Evolutionary conservation across 2,888 invertebrate genomes (phyloP).

Genomic region (Standfussiana lucernea): DNA sequence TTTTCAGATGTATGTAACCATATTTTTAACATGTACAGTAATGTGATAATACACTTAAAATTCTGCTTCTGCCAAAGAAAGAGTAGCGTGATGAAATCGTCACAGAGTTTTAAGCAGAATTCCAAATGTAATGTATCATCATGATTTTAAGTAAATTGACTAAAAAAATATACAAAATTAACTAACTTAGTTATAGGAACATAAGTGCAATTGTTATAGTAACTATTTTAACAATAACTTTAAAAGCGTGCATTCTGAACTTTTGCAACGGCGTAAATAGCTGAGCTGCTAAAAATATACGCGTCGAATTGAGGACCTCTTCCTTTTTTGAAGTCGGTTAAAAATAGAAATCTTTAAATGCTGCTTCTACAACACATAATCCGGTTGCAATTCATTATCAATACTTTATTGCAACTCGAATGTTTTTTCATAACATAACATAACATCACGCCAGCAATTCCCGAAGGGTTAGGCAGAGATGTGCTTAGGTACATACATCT

Average conservation of each 20-base stretch:
- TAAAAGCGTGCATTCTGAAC: background rate
- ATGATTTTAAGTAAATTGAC: constrained; percentile 27
- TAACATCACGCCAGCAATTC: no score
- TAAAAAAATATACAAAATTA: constrained; percentile 45
- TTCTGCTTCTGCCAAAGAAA: background rate
- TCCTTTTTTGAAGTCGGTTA: no score
- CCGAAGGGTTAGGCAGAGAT: no score
- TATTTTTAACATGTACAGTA: background rate
- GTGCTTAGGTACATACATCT: no score
- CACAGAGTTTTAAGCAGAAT: constrained; percentile 1
- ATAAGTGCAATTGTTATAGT: constrained; percentile 36
- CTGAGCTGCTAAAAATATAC: background rate
- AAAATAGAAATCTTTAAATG: background rate
- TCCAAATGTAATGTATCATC: background rate
- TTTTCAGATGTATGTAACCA: constrained; percentile 7
- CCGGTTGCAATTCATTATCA: background rate
- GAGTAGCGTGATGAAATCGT: background rate
- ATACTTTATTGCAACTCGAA: background rate
- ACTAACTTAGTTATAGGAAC: constrained; percentile 51
- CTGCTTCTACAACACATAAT: background rate
- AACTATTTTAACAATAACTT: background rate
- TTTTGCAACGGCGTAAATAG: background rate
- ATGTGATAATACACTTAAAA: background rate
- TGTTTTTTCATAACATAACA: no score
- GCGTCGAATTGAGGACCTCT: background rate